Conservation (phyloP, 2,797 vertebrate genomes). For the Lepus oiostolus region DNA sequence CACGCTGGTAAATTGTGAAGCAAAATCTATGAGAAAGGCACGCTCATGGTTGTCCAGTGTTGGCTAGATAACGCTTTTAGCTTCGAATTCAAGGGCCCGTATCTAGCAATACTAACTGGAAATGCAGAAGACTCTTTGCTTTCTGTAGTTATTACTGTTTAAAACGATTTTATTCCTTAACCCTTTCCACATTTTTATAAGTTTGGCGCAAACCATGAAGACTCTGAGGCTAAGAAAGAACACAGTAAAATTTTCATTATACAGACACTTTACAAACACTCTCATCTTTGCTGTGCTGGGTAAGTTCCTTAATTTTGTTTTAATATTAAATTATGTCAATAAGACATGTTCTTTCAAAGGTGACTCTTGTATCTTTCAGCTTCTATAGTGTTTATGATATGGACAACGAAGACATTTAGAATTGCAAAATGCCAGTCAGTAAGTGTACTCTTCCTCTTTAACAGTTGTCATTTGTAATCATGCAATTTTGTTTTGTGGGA, state of each 20-base stretch:
- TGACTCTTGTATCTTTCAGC: conserved; percentile 88
- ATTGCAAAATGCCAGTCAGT: conserved; percentile 93
- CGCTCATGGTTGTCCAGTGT: not conserved
- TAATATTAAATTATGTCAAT: conserved; percentile 12
- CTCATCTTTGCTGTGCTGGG: conserved; percentile 94
- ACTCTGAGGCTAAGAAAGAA: conserved; percentile 94
- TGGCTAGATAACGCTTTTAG: not conserved
- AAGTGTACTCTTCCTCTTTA: conserved; percentile 85
- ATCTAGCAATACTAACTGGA: not conserved
- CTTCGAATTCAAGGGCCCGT: not conserved
- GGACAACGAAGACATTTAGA: conserved; percentile 93
- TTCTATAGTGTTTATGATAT: conserved; percentile 94
- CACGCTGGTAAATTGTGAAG: not conserved
- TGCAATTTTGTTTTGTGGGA: conserved; percentile 32
- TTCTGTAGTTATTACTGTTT: conserved; percentile 17
- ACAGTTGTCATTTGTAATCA: conserved; percentile 38
- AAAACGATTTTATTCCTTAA: conserved; percentile 89
- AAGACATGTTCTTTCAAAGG: conserved; percentile 3
- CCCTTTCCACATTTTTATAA: conserved; percentile 92
- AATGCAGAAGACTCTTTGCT: not conserved
- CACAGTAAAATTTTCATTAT: conserved; percentile 94
- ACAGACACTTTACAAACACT: conserved; percentile 95
- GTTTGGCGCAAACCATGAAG: conserved; percentile 95
- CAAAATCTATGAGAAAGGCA: not conserved
- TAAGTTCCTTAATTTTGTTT: conserved; percentile 80